Percentiles rank a stretch among this genome's conserved stretches.
Evolutionary conservation across 2,888 invertebrate genomes (phyloP).

Genomic region (Lathronympha strigana): DNA sequence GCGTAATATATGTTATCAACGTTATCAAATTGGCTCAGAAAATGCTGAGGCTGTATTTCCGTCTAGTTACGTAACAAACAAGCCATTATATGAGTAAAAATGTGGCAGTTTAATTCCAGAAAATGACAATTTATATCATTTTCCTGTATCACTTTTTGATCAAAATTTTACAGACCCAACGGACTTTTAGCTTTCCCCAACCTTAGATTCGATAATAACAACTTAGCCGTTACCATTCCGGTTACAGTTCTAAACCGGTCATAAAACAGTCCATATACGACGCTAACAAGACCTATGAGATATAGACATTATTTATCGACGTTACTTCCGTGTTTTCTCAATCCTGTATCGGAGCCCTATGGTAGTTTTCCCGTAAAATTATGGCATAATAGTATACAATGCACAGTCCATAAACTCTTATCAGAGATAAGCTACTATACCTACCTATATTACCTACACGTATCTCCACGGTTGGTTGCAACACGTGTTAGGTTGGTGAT

Average conservation of each 20-base stretch:
- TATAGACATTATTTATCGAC: conserved; percentile 36
- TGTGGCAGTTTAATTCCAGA: too few species aligned
- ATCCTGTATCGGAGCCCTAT: conserved; percentile 30
- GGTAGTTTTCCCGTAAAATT: conserved; percentile 32
- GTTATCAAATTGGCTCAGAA: background rate
- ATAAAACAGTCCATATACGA: conserved; percentile 32
- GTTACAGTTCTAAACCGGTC: conserved; percentile 11
- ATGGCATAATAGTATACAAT: conserved; percentile 29
- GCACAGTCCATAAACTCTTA: conserved; percentile 59
- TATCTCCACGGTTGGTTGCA: conserved; percentile 46
- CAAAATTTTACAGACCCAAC: background rate
- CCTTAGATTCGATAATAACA: background rate
- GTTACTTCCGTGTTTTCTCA: conserved; percentile 33
- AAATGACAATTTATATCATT: too few species aligned
- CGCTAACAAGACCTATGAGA: conserved; percentile 28
- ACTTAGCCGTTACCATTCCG: background rate
- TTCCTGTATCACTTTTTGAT: background rate
- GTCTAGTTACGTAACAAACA: background rate
- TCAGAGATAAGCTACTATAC: conserved; percentile 60
- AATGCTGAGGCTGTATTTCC: background rate
- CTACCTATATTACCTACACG: background rate
- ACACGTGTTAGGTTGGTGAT: conserved; percentile 35
- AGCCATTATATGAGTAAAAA: background rate
- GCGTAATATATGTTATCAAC: background rate
- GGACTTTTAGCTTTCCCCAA: background rate